A percentile compares a stretch with the other conserved stretches of the same genome.
Conservation (phyloP, 1,140 invertebrate species). For the Aethina tumida region DNA sequence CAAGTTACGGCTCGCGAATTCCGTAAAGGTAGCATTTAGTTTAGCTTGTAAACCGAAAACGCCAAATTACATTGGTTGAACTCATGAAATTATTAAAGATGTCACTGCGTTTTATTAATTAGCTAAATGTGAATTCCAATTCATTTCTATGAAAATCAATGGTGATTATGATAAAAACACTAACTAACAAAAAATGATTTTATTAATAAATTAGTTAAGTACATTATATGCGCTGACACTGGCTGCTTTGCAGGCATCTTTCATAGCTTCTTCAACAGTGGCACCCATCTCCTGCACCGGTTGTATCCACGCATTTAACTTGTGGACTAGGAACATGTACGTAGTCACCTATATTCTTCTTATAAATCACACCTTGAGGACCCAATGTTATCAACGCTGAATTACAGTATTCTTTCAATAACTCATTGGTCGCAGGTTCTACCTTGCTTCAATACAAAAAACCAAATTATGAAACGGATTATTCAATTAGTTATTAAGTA, state of each 20-base stretch:
- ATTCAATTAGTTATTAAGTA: slow-evolving; percentile 5
- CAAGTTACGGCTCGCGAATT: slow-evolving; percentile 38
- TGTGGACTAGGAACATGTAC: slow-evolving; percentile 48
- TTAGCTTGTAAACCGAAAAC: slow-evolving; percentile 23
- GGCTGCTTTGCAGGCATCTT: slow-evolving; percentile 63
- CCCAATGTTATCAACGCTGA: slow-evolving; percentile 79
- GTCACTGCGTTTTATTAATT: too few relatives aligned
- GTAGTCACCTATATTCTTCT: slow-evolving; percentile 37
- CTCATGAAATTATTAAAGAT: too few relatives aligned
- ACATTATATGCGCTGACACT: slow-evolving; percentile 68
- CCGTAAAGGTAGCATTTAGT: slow-evolving; percentile 38
- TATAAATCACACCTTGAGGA: slow-evolving; percentile 58
- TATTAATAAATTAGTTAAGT: too few relatives aligned
- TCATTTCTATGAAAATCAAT: too few relatives aligned
- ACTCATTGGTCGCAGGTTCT: slow-evolving; percentile 44
- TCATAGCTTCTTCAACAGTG: slow-evolving; percentile 54
- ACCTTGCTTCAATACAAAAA: slow-evolving; percentile 43
- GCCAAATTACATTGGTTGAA: too few relatives aligned
- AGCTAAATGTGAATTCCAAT: too few relatives aligned
- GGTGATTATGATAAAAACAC: too few relatives aligned
- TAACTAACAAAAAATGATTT: too few relatives aligned
- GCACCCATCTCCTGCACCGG: slow-evolving; percentile 78
- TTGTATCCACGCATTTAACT: slow-evolving; percentile 64
- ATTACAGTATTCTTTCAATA: slow-evolving; percentile 59
- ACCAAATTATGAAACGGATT: slow-evolving; percentile 14